These are phyloP conservation scores for Zeugodacus cucurbitae DNA, from an alignment of 1,140 invertebrate species.

Conservation along the genomic window DNA sequence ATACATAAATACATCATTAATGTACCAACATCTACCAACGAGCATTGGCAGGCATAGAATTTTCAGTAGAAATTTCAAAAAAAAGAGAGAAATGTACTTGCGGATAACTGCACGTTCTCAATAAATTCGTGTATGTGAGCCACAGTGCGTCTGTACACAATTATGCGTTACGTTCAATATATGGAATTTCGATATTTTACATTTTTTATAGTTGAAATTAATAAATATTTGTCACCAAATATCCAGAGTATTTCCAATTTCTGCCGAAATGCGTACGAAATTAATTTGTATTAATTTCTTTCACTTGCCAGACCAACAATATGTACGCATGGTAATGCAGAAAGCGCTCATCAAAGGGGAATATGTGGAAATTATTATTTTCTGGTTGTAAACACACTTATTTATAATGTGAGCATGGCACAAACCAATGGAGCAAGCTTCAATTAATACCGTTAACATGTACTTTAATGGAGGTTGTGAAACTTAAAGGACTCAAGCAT, in stretches of 20 bases:
- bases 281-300: not conserved
- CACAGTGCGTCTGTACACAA: not conserved
- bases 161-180: not conserved
- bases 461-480: not conserved
- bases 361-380: not conserved
- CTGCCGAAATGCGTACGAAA: not conserved
- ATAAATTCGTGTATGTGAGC: not conserved
- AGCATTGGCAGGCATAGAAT: not conserved
- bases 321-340: not conserved
- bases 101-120: not conserved
- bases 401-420: not conserved
- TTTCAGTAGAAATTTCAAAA: not conserved
- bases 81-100: not conserved
- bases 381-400: not conserved
- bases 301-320: not conserved
- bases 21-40: too few relatives aligned
- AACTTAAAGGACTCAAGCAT: not conserved
- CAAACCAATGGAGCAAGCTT: not conserved
- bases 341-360: not conserved
- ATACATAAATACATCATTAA: too few relatives aligned
- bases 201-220: not conserved
- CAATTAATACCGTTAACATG: not conserved
- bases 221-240: not conserved
- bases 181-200: not conserved
- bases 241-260: not conserved